Conservation (phyloP, 2,797 vertebrate genomes). For the Perdix hodgsoniae region DNA sequence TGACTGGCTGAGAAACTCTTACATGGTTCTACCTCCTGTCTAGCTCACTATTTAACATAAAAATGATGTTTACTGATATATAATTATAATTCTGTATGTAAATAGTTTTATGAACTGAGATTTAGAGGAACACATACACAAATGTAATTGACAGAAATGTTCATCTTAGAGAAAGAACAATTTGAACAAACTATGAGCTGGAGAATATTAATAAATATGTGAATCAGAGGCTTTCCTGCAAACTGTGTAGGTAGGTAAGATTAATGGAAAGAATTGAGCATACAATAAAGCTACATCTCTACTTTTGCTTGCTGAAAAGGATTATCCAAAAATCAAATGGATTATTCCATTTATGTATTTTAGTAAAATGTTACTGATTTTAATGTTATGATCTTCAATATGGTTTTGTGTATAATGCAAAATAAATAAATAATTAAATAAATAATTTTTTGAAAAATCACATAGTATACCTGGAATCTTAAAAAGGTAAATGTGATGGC, state of each 20-base stretch:
- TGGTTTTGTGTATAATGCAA: not conserved
- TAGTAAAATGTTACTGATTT: not conserved
- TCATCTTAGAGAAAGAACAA: not conserved
- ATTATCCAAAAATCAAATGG: not conserved
- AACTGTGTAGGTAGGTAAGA: not conserved
- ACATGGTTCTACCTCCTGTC: not conserved
- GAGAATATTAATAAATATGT: not conserved
- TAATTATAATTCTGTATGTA: not conserved
- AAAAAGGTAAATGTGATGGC: not conserved
- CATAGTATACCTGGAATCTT: not conserved
- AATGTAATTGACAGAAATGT: not conserved
- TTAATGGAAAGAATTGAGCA: not conserved
- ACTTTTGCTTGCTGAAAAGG: not conserved
- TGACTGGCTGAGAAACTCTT: not conserved
- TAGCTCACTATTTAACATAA: not conserved
- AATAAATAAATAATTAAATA: too few species aligned
- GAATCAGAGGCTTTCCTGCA: not conserved
- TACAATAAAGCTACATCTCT: not conserved
- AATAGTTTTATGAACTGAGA: not conserved
- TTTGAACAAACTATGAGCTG: not conserved
- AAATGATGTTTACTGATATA: not conserved
- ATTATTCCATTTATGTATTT: not conserved
- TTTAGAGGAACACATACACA: not conserved
- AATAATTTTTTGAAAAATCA: too few species aligned
- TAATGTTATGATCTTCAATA: not conserved